Percentiles rank a stretch among this genome's conserved stretches.
Evolutionary conservation across 2,888 invertebrate genomes (phyloP).

Genomic region (Drepana falcataria): DNA sequence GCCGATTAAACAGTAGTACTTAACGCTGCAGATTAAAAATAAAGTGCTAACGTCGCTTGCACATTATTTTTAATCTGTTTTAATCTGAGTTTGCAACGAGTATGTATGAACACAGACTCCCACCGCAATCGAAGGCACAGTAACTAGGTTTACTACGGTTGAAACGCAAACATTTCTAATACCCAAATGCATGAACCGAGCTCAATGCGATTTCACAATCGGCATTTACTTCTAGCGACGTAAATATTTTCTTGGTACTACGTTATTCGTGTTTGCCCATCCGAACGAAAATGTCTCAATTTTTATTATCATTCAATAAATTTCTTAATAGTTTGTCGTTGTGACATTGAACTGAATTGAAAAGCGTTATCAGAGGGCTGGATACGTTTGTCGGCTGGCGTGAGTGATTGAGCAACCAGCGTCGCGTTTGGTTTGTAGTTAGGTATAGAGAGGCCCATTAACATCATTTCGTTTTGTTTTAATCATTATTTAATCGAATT

Average conservation of each 20-base stretch:
- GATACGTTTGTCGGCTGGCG: constrained; percentile 44
- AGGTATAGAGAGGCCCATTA: constrained; percentile 37
- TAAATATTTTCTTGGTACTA: constrained; percentile 60
- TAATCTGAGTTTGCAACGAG: constrained; percentile 7
- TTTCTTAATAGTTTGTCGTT: constrained; percentile 60
- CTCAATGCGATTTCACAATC: constrained; percentile 57
- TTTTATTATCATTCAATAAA: constrained; percentile 45
- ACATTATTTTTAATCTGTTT: background rate
- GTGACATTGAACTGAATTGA: constrained; percentile 72
- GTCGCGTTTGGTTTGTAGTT: constrained; percentile 38
- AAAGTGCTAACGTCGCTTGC: background rate
- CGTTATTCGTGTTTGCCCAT: constrained; percentile 35
- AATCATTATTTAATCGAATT: constrained; percentile 61
- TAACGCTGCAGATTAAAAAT: background rate
- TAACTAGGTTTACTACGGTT: constrained; percentile 69
- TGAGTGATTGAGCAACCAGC: constrained; percentile 48
- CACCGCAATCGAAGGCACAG: constrained; percentile 26
- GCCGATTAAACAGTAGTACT: background rate
- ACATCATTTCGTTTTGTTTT: constrained; percentile 48
- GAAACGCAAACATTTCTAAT: constrained; percentile 67
- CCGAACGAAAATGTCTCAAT: constrained; percentile 32
- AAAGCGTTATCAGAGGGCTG: constrained; percentile 63
- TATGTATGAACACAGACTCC: constrained; percentile 6
- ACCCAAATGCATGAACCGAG: constrained; percentile 54
- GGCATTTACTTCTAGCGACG: constrained; percentile 55